Percentiles rank a stretch among this genome's conserved stretches.
phyloP scores from a whole-genome alignment of 2,888 invertebrate genomes.

The Alcis repandata region DNA sequence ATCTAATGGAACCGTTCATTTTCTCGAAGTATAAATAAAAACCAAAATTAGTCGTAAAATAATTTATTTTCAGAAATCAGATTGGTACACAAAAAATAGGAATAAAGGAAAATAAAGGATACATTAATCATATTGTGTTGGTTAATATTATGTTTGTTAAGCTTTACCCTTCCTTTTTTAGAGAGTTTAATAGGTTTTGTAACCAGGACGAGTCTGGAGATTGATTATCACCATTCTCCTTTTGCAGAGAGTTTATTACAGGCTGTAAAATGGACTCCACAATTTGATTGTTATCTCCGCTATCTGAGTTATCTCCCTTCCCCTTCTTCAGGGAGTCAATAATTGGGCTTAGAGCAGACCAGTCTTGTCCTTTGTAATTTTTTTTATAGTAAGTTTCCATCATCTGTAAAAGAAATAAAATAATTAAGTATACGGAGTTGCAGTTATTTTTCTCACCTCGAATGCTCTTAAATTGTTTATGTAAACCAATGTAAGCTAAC shows the following conservation, averaged over 20 bases:
- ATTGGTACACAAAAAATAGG: background rate
- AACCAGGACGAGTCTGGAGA: background rate
- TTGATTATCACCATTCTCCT: constrained; percentile 1
- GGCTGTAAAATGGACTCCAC: background rate
- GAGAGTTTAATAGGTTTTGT: background rate
- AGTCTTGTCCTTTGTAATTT: constrained; percentile 9
- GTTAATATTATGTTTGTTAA: too few species aligned
- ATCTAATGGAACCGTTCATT: too few species aligned
- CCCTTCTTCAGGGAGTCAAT: background rate
- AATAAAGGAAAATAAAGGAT: too few species aligned
- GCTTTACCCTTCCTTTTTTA: background rate
- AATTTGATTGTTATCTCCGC: background rate
- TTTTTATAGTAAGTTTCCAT: background rate
- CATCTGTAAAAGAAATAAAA: constrained; percentile 1
- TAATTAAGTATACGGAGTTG: too few species aligned
- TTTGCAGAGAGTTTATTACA: background rate
- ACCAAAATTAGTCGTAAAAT: background rate
- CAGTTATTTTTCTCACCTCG: too few species aligned
- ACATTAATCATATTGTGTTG: too few species aligned
- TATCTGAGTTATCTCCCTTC: background rate
- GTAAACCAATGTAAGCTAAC: too few species aligned
- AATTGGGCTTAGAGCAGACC: background rate
- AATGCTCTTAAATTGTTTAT: too few species aligned
- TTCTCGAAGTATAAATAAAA: too few species aligned
- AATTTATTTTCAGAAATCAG: background rate